These are phyloP conservation scores for Polyodon spathula DNA, from an alignment of 2,113 vertebrate genomes.

Conservation along the genomic window DNA sequence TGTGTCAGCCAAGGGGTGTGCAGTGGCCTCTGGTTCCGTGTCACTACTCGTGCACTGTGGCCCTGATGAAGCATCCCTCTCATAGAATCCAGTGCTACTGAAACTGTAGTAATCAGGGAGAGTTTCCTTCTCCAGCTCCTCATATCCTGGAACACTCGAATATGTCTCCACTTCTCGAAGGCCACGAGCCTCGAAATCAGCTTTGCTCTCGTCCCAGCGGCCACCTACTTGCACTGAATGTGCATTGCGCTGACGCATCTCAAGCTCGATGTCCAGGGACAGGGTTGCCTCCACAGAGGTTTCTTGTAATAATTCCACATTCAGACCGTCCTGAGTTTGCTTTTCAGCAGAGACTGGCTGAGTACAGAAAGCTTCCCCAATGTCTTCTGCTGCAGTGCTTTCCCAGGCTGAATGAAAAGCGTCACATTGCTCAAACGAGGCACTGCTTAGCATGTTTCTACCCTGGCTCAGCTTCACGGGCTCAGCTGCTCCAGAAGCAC, in stretches of 20 bases:
- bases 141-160: slow-evolving; percentile 7
- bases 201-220: neutral
- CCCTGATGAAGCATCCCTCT: neutral
- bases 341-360: too few relatives aligned
- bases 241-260: slow-evolving; percentile 1
- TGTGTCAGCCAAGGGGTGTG: too few relatives aligned
- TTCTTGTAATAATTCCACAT: slow-evolving; percentile 11
- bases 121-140: slow-evolving; percentile 5
- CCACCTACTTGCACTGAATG: neutral
- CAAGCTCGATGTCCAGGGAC: slow-evolving; percentile 29
- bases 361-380: too few relatives aligned
- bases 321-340: neutral
- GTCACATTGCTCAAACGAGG: neutral
- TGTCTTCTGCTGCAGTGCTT: neutral
- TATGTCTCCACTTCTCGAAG: neutral
- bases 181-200: neutral
- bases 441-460: too few relatives aligned
- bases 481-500: neutral
- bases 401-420: slow-evolving; percentile 7
- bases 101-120: slow-evolving; percentile 27
- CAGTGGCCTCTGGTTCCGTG: too few relatives aligned
- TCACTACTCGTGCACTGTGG: too few relatives aligned
- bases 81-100: slow-evolving; percentile 8
- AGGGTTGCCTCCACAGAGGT: slow-evolving; percentile 9
- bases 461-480: neutral